phyloP scores from a whole-genome alignment of 2,113 vertebrate genomes.

The Pipa parva region DNA sequence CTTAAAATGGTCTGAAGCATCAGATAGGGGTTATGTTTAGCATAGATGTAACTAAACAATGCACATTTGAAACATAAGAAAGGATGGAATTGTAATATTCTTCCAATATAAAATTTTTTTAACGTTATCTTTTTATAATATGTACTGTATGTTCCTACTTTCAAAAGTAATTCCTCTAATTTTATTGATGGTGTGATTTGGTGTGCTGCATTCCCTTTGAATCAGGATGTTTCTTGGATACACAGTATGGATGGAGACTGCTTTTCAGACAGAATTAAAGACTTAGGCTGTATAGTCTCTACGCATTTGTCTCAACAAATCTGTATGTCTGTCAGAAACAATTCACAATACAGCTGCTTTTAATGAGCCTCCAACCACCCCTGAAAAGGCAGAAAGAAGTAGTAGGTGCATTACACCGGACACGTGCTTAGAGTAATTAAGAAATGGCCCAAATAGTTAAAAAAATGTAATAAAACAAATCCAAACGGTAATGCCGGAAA shows the following conservation, averaged over 20 bases:
- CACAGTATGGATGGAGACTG: slow-evolving; percentile 48
- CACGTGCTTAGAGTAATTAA: slow-evolving; percentile 14
- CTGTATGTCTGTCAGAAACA: slow-evolving; percentile 48
- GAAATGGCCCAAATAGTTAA: slow-evolving; percentile 21
- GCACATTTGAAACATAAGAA: no score
- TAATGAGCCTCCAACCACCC: slow-evolving; percentile 47
- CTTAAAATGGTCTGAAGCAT: no score
- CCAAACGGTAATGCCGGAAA: background rate
- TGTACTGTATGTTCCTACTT: background rate
- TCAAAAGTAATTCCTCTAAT: background rate
- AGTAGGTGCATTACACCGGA: slow-evolving; percentile 44
- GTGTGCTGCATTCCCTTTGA: slow-evolving; percentile 10
- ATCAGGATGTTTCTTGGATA: slow-evolving; percentile 46
- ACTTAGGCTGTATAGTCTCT: slow-evolving; percentile 45
- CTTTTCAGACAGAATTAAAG: slow-evolving; percentile 53
- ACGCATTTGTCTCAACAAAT: slow-evolving; percentile 51
- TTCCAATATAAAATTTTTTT: no score
- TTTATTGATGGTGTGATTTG: background rate
- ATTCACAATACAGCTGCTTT: slow-evolving; percentile 47
- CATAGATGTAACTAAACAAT: no score
- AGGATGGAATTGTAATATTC: no score
- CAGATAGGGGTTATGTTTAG: no score
- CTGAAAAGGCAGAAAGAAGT: slow-evolving; percentile 45
- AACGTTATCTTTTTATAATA: no score
- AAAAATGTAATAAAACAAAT: slow-evolving; percentile 1